phyloP scores from a whole-genome alignment of 2,888 invertebrate species.

The Syritta pipiens region DNA sequence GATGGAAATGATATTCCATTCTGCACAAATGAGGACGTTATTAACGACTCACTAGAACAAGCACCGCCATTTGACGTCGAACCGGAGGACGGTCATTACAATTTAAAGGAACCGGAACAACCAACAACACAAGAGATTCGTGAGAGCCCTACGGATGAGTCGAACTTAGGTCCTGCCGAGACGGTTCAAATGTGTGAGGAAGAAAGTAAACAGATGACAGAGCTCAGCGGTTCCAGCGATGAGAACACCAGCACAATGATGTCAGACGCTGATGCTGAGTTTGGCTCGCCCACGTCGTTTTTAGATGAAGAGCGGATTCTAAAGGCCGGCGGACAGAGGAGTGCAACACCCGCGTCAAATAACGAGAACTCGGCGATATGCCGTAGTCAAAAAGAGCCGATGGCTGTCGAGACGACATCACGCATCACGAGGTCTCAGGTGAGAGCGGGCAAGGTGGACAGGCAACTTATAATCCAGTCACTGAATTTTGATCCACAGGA shows the following conservation, averaged over 20 bases:
- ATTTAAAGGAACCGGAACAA: neutral
- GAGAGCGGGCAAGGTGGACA: neutral
- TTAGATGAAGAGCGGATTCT: conserved; percentile 71
- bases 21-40: neutral
- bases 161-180: too few species aligned
- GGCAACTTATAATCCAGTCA: neutral
- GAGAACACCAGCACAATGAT: conserved; percentile 72
- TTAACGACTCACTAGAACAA: neutral
- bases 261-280: conserved; percentile 73
- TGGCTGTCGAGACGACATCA: neutral
- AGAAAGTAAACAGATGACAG: neutral
- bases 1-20: too few species aligned
- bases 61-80: neutral
- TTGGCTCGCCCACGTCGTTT: conserved; percentile 73
- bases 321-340: conserved; percentile 8
- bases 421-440: conserved; percentile 5
- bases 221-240: conserved; percentile 72
- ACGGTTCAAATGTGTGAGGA: conserved; percentile 10
- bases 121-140: neutral
- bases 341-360: conserved; percentile 12
- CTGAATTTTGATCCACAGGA: conserved; percentile 24
- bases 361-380: neutral
- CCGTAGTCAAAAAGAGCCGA: too few species aligned
- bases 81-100: neutral
- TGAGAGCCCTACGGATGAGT: conserved; percentile 22